phyloP scores from a whole-genome alignment of 1,140 invertebrate genomes.

The Asbolus verrucosus region DNA sequence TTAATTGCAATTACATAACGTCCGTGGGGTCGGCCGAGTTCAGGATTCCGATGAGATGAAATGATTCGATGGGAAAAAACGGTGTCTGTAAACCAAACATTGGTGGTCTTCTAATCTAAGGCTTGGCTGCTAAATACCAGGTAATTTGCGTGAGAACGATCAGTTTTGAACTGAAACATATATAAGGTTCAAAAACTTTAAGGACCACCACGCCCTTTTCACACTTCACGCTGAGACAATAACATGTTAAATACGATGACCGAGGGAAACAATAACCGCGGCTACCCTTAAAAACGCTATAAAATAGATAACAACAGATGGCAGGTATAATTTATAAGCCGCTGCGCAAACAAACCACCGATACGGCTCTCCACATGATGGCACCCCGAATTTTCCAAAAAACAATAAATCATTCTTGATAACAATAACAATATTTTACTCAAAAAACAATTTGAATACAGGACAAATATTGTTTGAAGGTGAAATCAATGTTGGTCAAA shows the following conservation, averaged over 20 bases:
- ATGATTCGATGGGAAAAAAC: slow-evolving; percentile 40
- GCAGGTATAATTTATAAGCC: slow-evolving; percentile 27
- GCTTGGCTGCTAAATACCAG: slow-evolving; percentile 52
- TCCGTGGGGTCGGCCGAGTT: no score
- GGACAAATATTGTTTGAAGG: no score
- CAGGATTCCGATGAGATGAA: neutral
- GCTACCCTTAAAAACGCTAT: slow-evolving; percentile 14
- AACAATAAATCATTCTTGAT: neutral
- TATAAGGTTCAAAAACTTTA: slow-evolving; percentile 29
- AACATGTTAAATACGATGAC: slow-evolving; percentile 4
- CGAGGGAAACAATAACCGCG: slow-evolving; percentile 9
- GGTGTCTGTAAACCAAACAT: slow-evolving; percentile 45
- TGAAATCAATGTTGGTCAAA: no score
- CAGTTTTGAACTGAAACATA: slow-evolving; percentile 43
- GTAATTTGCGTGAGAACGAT: slow-evolving; percentile 52
- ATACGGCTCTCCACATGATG: neutral
- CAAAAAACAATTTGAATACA: no score
- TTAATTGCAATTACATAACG: no score
- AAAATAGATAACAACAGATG: slow-evolving; percentile 6
- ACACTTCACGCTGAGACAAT: slow-evolving; percentile 46
- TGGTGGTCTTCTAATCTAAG: slow-evolving; percentile 52
- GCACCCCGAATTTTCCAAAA: neutral
- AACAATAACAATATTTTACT: no score
- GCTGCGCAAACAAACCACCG: neutral
- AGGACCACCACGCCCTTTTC: slow-evolving; percentile 49